A percentile compares a stretch with the other conserved stretches of the same genome.
These are phyloP conservation scores for Phataginus tricuspis DNA, from an alignment of 2,797 vertebrate species.

Conservation along the genomic window DNA sequence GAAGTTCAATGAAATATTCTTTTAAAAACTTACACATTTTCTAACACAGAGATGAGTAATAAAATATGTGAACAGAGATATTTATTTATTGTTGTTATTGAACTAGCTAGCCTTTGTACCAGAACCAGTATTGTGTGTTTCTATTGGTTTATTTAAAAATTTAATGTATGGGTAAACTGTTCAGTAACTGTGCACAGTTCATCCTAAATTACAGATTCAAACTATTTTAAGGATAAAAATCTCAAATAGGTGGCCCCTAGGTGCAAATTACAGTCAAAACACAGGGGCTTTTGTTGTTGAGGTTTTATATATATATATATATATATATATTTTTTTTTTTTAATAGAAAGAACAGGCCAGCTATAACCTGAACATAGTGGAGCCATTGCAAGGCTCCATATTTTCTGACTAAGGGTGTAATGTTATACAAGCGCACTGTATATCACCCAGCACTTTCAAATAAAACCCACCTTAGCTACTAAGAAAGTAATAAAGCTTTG, in stretches of 20 bases:
- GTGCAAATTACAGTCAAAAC: conserved; percentile 16
- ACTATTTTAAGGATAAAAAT: background rate
- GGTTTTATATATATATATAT: background rate
- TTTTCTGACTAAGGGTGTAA: conserved; percentile 54
- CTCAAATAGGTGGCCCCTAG: background rate
- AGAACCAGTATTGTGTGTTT: background rate
- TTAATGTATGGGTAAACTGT: background rate
- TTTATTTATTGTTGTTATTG: background rate
- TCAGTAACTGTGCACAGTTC: background rate
- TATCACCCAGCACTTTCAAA: conserved; percentile 63
- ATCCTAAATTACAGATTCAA: background rate
- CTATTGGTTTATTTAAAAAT: background rate
- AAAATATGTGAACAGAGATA: background rate
- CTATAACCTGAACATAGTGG: conserved; percentile 54
- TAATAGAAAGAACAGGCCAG: background rate
- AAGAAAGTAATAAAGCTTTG: conserved; percentile 70
- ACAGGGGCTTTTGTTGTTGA: background rate
- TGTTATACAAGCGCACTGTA: conserved; percentile 41
- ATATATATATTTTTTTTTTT: background rate
- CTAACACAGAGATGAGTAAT: background rate
- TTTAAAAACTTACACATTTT: background rate
- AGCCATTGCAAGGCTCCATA: background rate
- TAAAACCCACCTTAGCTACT: conserved; percentile 57
- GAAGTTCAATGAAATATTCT: background rate
- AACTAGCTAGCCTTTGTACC: background rate